These are phyloP conservation scores for Diarsia rubi DNA, from an alignment of 2,888 invertebrate species.

Conservation along the genomic window DNA sequence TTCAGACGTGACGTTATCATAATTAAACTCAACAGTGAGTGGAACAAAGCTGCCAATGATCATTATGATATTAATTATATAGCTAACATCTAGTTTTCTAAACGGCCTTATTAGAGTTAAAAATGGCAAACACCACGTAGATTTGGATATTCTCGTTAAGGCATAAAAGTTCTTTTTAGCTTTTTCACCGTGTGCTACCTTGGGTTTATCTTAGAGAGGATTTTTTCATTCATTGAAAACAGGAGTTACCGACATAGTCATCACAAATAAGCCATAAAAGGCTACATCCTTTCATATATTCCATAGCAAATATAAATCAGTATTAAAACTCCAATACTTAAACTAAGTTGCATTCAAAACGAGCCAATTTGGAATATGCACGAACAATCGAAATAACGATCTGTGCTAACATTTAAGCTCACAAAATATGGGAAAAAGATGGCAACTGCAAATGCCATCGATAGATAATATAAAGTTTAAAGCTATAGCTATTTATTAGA, in stretches of 20 bases:
- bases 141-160: too few relatives aligned
- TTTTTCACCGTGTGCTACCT: too few relatives aligned
- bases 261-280: slow-evolving; percentile 1
- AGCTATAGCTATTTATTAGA: slow-evolving; percentile 41
- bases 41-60: not conserved
- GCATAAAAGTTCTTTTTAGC: too few relatives aligned
- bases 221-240: too few relatives aligned
- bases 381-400: slow-evolving; percentile 57
- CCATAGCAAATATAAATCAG: slow-evolving; percentile 37
- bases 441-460: slow-evolving; percentile 67
- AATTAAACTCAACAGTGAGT: too few relatives aligned
- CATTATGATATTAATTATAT: not conserved
- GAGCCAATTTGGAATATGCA: slow-evolving; percentile 52
- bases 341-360: slow-evolving; percentile 38
- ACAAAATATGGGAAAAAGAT: slow-evolving; percentile 73
- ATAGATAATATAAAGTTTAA: slow-evolving; percentile 65
- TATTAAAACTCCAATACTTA: slow-evolving; percentile 38
- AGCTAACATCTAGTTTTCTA: not conserved
- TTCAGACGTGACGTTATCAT: too few relatives aligned
- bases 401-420: slow-evolving; percentile 69
- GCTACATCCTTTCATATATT: not conserved
- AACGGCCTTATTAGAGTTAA: slow-evolving; percentile 7
- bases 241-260: not conserved
- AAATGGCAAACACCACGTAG: too few relatives aligned
- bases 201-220: too few relatives aligned